Percentiles rank a stretch among this genome's conserved stretches.
Conservation (phyloP, 1,140 invertebrate genomes). For the Pseudachorutes palmiensis region DNA sequence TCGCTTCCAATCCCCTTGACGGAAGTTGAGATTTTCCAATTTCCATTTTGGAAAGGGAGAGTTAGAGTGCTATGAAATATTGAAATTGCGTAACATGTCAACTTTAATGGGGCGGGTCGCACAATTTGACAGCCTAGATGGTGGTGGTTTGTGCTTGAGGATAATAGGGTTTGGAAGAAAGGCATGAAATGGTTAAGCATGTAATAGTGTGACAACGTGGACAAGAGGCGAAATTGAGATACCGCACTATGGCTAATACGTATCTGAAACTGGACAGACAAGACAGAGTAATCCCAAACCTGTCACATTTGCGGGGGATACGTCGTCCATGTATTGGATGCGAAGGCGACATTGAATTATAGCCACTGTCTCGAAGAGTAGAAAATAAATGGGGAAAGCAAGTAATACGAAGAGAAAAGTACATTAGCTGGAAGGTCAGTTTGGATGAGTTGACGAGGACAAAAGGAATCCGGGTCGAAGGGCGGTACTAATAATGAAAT, state of each 20-base stretch:
- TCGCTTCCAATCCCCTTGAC: not conserved
- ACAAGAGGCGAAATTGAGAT: not conserved
- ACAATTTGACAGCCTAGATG: not conserved
- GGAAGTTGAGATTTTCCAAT: not conserved
- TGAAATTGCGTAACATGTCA: not conserved
- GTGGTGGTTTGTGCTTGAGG: not conserved
- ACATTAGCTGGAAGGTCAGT: not conserved
- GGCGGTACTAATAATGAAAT: slow-evolving; percentile 27
- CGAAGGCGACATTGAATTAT: slow-evolving; percentile 3
- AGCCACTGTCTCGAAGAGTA: not conserved
- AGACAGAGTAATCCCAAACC: not conserved
- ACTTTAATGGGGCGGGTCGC: not conserved
- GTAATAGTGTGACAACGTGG: not conserved
- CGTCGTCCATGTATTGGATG: not conserved
- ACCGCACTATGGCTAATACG: not conserved
- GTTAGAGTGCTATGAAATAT: not conserved
- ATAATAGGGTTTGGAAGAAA: not conserved
- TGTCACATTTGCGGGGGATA: not conserved
- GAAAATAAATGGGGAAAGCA: not conserved
- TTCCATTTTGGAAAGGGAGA: not conserved
- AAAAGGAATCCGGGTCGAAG: not conserved
- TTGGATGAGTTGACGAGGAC: not conserved
- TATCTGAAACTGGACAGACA: not conserved
- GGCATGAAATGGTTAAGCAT: not conserved
- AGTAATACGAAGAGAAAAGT: not conserved